Conservation (phyloP, 2,113 vertebrate species). For the Furnarius figulus region DNA sequence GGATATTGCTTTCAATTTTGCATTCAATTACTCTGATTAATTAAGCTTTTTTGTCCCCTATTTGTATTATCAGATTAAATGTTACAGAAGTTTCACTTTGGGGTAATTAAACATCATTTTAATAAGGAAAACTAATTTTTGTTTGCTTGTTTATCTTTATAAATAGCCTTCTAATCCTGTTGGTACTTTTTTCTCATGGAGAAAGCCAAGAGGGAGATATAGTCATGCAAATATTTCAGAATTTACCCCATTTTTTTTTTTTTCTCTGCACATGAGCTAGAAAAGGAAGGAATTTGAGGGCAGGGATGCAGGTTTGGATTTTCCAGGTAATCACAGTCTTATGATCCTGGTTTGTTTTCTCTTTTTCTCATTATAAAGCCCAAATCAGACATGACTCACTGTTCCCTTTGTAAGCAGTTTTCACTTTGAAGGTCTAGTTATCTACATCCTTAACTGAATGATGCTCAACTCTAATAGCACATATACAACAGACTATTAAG, state of each 20-base stretch:
- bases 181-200: not conserved
- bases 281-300: not conserved
- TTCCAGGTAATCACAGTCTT: not conserved
- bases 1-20: constrained; percentile 43
- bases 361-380: not conserved
- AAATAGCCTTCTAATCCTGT: not conserved
- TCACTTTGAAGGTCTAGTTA: not conserved
- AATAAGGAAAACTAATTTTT: constrained; percentile 17
- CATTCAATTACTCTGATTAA: constrained; percentile 47
- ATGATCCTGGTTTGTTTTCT: not conserved
- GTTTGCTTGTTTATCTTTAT: constrained; percentile 14
- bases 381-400: not conserved
- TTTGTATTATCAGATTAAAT: constrained; percentile 40
- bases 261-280: not conserved
- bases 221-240: not conserved
- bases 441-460: not conserved
- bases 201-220: not conserved
- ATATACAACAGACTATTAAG: not conserved
- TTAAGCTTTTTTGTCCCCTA: constrained; percentile 38
- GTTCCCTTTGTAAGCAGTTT: not conserved
- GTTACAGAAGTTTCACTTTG: constrained; percentile 23
- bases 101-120: constrained; percentile 42
- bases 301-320: not conserved
- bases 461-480: not conserved
- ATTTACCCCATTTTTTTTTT: not conserved